Base-by-base conservation (phyloP, 2,113 vertebrate species). In the Bos javanicus region DNA sequence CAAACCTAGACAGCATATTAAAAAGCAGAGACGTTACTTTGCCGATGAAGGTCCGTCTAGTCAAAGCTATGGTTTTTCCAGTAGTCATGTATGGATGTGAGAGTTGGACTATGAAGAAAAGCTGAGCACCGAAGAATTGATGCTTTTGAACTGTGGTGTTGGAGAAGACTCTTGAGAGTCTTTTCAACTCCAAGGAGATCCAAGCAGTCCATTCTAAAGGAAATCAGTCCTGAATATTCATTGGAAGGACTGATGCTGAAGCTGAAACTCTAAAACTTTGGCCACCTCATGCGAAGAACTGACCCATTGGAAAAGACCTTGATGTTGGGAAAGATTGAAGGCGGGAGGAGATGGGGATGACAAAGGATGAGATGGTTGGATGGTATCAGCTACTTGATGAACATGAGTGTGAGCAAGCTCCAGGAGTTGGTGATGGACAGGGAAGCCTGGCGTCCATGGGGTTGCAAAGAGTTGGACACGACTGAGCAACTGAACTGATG, bases 291-390 rank as follows among this genome's bases (percentile, higher is more conserved):
- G 19, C 2, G 2, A 71, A 71, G 67, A 39, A 71, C n/a, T 71
- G 67, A 39, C 67, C 10, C n/a, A 39, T 1, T 74, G 67, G 19
- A 39, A 74, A 39, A 39, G n/a, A 74, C 67, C 19, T 74, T 74
- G 19, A 39, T 74, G 19, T 6, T 74, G 67, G n/a, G n/a, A 39
- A 74, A 23, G 67, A 39, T 6, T 12, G 67, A 39, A 74, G n/a
- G n/a, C 0, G 2, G 9, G 67, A 71, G 67, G 1, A 39, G 67
- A 74, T 23, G n/a, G 67, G 67, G n/a, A 74, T 0, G 1, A 6
- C 67, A 74, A 10, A 74, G n/a, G 10, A 3, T 39, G 67, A 74
- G n/a, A 74, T 39, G 67, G n/a, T 25, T 74, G 67, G 67, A 74
- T 74, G n/a, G 5, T n/a, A 74, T 74, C 67, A 74, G n/a, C 1